phyloP scores from a whole-genome alignment of 2,797 vertebrate genomes.

The Acrocephalus scirpaceus region DNA sequence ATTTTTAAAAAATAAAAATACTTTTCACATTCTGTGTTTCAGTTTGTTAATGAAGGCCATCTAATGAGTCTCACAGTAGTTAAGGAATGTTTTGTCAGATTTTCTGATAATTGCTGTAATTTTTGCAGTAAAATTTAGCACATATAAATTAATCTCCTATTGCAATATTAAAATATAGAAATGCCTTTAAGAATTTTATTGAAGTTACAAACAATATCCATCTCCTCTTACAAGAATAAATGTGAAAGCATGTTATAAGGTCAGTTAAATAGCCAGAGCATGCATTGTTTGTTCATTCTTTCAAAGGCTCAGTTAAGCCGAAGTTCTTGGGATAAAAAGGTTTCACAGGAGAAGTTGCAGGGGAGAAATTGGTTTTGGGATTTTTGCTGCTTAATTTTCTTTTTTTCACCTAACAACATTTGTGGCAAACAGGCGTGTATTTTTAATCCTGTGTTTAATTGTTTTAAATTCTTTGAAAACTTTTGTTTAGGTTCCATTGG shows the following conservation, averaged over 20 bases:
- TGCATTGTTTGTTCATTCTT: background rate
- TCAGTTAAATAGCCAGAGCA: background rate
- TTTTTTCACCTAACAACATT: background rate
- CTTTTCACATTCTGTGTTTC: background rate
- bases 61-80: background rate
- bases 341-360: background rate
- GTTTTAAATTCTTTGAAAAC: background rate
- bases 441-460: background rate
- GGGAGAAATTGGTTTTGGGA: background rate
- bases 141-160: background rate
- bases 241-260: background rate
- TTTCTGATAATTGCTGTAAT: background rate
- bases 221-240: background rate
- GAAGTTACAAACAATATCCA: background rate
- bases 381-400: background rate
- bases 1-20: background rate
- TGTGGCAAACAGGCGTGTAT: background rate
- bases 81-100: background rate
- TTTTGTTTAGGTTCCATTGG: conserved; percentile 86
- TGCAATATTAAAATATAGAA: background rate
- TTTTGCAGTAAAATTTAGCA: background rate
- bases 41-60: background rate
- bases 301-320: background rate
- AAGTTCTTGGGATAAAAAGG: background rate
- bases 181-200: background rate